These are phyloP conservation scores for Patiria pectinifera DNA, from an alignment of 53 echinoderm and acorn worm species.

Conservation along the genomic window DNA sequence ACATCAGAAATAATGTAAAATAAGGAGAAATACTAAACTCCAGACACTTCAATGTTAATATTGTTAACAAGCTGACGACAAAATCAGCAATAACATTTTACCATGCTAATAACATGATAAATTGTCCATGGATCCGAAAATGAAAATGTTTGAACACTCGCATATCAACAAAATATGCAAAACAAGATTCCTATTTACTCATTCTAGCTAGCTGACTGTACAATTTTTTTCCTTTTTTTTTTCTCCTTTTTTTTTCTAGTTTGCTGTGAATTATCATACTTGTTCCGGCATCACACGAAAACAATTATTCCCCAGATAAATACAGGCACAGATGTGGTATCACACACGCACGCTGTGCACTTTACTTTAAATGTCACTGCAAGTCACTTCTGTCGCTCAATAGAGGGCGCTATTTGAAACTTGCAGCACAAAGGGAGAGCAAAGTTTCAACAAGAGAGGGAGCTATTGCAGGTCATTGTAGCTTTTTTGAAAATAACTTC, in stretches of 20 bases:
- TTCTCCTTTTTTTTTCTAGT: not conserved
- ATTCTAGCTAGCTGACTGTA: not conserved
- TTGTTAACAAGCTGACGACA: not conserved
- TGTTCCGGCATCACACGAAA: not conserved
- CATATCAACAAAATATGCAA: not conserved
- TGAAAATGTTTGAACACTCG: not conserved
- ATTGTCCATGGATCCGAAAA: not conserved
- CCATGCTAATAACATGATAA: not conserved
- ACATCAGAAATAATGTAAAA: too few species aligned
- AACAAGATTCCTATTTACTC: not conserved
- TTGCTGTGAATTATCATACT: not conserved
- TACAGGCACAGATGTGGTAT: not conserved
- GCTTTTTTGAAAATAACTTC: too few species aligned
- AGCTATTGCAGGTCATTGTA: not conserved
- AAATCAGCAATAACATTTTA: not conserved
- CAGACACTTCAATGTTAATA: not conserved
- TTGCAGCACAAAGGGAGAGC: not conserved
- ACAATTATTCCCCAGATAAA: slow-evolving; percentile 7
- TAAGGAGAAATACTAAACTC: not conserved
- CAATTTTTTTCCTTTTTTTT: not conserved
- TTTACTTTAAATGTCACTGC: not conserved
- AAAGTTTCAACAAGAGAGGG: not conserved
- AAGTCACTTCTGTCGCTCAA: not conserved
- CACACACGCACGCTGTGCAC: not conserved
- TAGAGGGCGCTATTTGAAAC: not conserved